Evolutionary conservation across 2,113 vertebrate genomes (phyloP), one percentile per base, ranked within the genome.

Genomic region (Atlantisia rogersi): DNA sequence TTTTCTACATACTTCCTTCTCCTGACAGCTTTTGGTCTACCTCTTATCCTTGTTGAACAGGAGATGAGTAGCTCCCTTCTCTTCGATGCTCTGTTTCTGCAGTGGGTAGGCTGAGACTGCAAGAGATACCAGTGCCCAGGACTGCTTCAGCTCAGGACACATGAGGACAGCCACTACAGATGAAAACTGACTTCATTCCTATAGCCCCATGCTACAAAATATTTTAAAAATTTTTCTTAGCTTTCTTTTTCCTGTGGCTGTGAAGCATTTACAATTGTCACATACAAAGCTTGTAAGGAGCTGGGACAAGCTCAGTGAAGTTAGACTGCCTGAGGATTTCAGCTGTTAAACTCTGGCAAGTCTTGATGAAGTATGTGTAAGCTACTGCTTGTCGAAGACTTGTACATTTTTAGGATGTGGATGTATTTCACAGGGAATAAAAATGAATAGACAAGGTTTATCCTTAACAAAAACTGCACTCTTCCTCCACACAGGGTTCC

Each of bases 361-460:
- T 67, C 52, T 83, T 90, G 55, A 52, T 81, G 68, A 92, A 77
- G 60, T n/a, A 86, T 46, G 60, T 78, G 37, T 52, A 77, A 96
- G 90, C 59, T 88, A 40, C 71, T 80, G 3, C 76, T 95, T 96
- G 86, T 89, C 83, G 82, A 85, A 82, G 48, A 64, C 53, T 69
- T 71, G 32, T 44, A 75, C 35, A 39, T 67, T 87, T 97, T 92
- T 48, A 88, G 64, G 39, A 42, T 82, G 56, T 42, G 40, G 19
- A 84, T 78, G 14, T 60, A 68, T 95, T 94, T 95, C 69, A 42
- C 39, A 68, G 58, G 53, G 56, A 87, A 89, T 59, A 88, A 71
- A 87, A 92, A 67, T 37, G 26, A 91, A n/a, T 64, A 84, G 84
- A 92, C 46, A 68, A 81, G 22, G 26, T 92, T 95, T 92, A 68